phyloP scores from a whole-genome alignment of 2,888 invertebrate species.

The Trichopria drosophilae region DNA sequence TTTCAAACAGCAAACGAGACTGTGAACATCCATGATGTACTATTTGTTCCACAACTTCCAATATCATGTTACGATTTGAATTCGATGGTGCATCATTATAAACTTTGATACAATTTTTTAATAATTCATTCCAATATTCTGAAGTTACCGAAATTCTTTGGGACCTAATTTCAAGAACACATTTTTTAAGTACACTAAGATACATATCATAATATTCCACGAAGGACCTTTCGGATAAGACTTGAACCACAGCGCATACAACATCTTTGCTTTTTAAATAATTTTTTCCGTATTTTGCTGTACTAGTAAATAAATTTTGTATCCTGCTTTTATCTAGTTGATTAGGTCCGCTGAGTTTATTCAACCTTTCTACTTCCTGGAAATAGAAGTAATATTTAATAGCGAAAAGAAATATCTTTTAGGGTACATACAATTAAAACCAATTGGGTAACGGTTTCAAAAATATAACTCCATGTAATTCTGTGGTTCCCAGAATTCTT shows the following conservation, averaged over 20 bases:
- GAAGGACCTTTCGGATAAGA: slow-evolving; percentile 48
- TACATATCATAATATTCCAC: slow-evolving; percentile 61
- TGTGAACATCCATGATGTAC: slow-evolving; percentile 58
- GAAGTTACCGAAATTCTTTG: slow-evolving; percentile 62
- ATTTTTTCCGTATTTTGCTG: slow-evolving; percentile 27
- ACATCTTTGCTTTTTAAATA: slow-evolving; percentile 37
- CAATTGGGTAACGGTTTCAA: slow-evolving; percentile 39
- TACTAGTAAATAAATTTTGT: slow-evolving; percentile 36
- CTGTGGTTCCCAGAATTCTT: slow-evolving; percentile 7
- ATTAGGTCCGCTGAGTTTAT: slow-evolving; percentile 58
- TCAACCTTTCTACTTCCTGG: slow-evolving; percentile 63
- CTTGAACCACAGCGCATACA: slow-evolving; percentile 40
- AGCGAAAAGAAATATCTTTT: slow-evolving; percentile 12
- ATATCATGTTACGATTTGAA: slow-evolving; percentile 57
- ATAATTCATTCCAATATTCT: slow-evolving; percentile 63
- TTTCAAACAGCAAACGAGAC: slow-evolving; percentile 41
- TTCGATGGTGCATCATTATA: slow-evolving; percentile 50
- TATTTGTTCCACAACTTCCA: slow-evolving; percentile 59
- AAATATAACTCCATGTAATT: slow-evolving; percentile 40
- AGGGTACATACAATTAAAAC: slow-evolving; percentile 38
- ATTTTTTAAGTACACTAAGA: slow-evolving; percentile 62
- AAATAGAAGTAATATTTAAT: slow-evolving; percentile 33
- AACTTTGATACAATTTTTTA: slow-evolving; percentile 39
- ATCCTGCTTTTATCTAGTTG: slow-evolving; percentile 41
- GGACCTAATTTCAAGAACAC: slow-evolving; percentile 61